phyloP scores from a whole-genome alignment of 2,797 vertebrate species.

The Eurystomus glaucurus region DNA sequence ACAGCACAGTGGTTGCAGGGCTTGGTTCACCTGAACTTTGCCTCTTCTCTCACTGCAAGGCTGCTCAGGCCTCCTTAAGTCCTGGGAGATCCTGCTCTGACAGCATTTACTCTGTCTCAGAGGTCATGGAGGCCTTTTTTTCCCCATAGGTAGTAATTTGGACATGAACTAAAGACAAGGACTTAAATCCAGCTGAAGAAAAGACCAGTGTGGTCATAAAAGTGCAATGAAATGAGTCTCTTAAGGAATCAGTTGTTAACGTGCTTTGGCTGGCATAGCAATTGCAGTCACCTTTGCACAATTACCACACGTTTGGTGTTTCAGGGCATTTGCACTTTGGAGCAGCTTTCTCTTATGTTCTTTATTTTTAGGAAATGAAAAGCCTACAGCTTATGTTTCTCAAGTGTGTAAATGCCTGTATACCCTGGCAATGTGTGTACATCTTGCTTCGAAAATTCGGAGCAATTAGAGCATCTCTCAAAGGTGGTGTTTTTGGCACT shows the following conservation, averaged over 20 bases:
- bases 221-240: fast-evolving
- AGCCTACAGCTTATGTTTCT: not conserved
- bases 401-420: not conserved
- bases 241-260: not conserved
- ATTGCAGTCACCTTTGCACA: not conserved
- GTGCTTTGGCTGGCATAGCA: fast-evolving
- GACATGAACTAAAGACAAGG: not conserved
- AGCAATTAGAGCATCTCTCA: not conserved
- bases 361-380: conserved; percentile 15
- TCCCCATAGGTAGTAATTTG: not conserved
- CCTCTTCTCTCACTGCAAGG: not conserved
- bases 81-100: not conserved
- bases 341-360: not conserved
- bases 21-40: not conserved
- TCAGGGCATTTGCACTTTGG: not conserved
- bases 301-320: not conserved
- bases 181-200: not conserved
- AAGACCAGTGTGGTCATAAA: not conserved
- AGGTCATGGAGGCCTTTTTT: not conserved
- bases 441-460: not conserved
- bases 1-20: not conserved
- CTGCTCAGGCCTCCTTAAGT: fast-evolving
- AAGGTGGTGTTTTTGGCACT: not conserved
- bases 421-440: not conserved
- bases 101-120: not conserved